These are phyloP conservation scores for Drosophila erecta DNA, from an alignment of 1,140 invertebrate species.

Conservation along the genomic window DNA sequence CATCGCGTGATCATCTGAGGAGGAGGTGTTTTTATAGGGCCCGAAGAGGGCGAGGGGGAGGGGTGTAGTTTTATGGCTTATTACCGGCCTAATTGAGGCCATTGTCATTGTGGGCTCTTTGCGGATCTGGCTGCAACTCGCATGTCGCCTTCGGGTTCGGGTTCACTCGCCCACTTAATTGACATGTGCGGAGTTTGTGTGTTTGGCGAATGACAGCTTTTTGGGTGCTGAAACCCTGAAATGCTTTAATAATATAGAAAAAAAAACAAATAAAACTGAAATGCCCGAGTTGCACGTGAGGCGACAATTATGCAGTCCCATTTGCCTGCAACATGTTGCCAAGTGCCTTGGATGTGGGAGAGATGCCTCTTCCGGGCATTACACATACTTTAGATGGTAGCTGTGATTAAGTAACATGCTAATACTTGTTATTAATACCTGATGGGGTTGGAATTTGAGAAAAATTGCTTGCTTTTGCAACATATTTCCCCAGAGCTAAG, in stretches of 20 bases:
- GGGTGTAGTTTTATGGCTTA: slow-evolving; percentile 67
- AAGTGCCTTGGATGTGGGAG: slow-evolving; percentile 29
- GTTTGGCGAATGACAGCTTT: slow-evolving; percentile 57
- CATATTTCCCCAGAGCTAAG: slow-evolving; percentile 1
- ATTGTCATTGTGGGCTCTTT: slow-evolving; percentile 65
- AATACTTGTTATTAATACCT: slow-evolving; percentile 38
- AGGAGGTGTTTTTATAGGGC: slow-evolving; percentile 3
- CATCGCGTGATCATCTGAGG: slow-evolving; percentile 62
- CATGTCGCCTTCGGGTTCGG: slow-evolving; percentile 64
- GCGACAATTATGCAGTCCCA: slow-evolving; percentile 66
- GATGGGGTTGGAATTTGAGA: background rate
- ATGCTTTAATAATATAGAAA: background rate
- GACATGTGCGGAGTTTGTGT: slow-evolving; percentile 49
- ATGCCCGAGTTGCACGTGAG: slow-evolving; percentile 67
- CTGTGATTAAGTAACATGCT: slow-evolving; percentile 34
- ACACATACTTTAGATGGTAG: slow-evolving; percentile 32
- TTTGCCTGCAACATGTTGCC: slow-evolving; percentile 49
- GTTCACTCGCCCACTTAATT: slow-evolving; percentile 79
- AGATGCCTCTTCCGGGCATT: slow-evolving; percentile 33
- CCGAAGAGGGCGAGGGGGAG: too few species aligned
- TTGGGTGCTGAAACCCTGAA: slow-evolving; percentile 46
- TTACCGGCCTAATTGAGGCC: slow-evolving; percentile 77
- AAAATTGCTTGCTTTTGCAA: background rate
- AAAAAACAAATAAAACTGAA: slow-evolving; percentile 22
- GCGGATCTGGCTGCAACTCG: slow-evolving; percentile 53